Percentiles rank a stretch among this genome's conserved stretches.
Conservation (phyloP, 2,113 vertebrate genomes). For the Bos javanicus region DNA sequence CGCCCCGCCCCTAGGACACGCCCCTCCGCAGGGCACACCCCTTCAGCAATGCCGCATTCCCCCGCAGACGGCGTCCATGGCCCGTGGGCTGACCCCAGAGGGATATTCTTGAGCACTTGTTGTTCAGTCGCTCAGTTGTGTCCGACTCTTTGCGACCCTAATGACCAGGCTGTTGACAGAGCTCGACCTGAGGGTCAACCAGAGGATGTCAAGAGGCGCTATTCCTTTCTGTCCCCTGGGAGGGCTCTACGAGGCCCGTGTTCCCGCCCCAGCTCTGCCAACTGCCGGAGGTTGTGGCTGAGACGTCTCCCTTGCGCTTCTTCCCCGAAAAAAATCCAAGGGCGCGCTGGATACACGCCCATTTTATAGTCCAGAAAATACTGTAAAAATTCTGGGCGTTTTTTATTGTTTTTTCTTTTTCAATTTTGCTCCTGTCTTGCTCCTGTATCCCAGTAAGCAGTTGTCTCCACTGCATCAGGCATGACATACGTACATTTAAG, state of each 20-base stretch:
- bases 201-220: background rate
- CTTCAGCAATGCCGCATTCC: background rate
- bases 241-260: background rate
- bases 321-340: background rate
- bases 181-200: background rate
- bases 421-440: background rate
- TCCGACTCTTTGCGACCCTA: background rate
- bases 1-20: background rate
- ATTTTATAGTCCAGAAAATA: background rate
- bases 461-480: background rate
- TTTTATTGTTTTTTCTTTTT: background rate
- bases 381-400: background rate
- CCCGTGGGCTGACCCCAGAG: background rate
- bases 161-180: background rate
- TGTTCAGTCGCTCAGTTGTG: background rate
- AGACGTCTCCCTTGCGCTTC: background rate
- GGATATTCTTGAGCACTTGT: background rate
- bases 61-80: fast-evolving
- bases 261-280: background rate
- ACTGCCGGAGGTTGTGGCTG: background rate
- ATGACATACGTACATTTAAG: background rate
- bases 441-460: too few relatives aligned
- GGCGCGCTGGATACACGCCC: too few relatives aligned
- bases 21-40: background rate
- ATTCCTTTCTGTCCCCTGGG: background rate